Evolutionary conservation across 2,113 vertebrate species (phyloP).

Genomic region (Poicephalus meyeri): DNA sequence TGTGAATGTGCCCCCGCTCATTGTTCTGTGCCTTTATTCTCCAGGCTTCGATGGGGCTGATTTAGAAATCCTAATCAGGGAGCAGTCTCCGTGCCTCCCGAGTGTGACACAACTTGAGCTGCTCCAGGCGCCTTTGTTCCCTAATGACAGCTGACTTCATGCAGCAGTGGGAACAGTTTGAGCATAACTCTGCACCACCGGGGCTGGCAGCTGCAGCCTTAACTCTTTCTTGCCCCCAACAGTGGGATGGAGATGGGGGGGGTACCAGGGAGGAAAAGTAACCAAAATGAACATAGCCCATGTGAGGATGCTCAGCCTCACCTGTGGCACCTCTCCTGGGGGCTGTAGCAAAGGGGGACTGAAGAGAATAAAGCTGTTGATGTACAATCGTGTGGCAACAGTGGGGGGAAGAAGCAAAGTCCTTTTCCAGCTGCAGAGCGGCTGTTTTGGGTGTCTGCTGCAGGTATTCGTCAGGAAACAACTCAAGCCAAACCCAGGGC

Average conservation of each 20-base stretch:
- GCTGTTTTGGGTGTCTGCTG: background rate
- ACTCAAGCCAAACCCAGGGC: background rate
- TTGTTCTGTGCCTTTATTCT: slow-evolving; percentile 75
- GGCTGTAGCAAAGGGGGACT: background rate
- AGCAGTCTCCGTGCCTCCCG: slow-evolving; percentile 67
- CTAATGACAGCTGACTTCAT: slow-evolving; percentile 81
- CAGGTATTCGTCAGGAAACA: background rate
- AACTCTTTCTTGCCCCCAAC: slow-evolving; percentile 68
- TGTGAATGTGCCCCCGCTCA: slow-evolving; percentile 69
- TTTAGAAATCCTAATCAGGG: slow-evolving; percentile 81
- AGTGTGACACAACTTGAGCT: slow-evolving; percentile 72
- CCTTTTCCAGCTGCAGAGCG: fast-evolving
- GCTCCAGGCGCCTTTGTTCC: slow-evolving; percentile 77
- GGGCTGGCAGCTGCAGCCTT: slow-evolving; percentile 73
- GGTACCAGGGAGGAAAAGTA: background rate
- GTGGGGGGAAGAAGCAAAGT: background rate
- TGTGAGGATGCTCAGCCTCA: background rate
- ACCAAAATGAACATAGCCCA: fast-evolving
- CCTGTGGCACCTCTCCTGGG: background rate
- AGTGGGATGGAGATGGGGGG: fast-evolving
- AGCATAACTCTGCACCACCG: slow-evolving; percentile 65
- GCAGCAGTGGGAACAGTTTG: slow-evolving; percentile 78
- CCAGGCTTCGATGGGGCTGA: slow-evolving; percentile 72
- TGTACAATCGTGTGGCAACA: no score
- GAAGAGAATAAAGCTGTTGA: fast-evolving